Evolutionary conservation across 2,888 invertebrate genomes (phyloP).

Genomic region (Hedya salicella): DNA sequence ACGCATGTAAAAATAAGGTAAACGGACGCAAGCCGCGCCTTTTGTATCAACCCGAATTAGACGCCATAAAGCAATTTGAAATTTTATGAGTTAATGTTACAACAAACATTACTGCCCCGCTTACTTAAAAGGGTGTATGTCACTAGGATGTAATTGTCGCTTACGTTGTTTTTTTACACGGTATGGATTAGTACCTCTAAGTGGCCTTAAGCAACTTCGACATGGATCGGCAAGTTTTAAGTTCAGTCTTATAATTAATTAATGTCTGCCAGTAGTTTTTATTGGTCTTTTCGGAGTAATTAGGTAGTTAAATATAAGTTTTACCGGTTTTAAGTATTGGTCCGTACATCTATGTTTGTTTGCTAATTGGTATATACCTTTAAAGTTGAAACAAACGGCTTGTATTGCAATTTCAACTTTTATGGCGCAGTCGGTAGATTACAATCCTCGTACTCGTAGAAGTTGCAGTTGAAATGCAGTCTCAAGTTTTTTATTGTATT

Average conservation of each 20-base stretch:
- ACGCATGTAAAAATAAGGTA: conserved; percentile 8
- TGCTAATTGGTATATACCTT: no score
- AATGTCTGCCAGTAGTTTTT: conserved; percentile 40
- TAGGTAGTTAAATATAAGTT: conserved; percentile 24
- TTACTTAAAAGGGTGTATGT: conserved; percentile 6
- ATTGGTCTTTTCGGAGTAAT: conserved; percentile 37
- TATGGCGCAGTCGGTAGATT: no score
- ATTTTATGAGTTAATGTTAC: conserved; percentile 43
- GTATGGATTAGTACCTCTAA: conserved; percentile 27
- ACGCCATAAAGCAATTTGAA: conserved; percentile 41
- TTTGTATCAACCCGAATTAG: conserved; percentile 37
- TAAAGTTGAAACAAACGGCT: no score
- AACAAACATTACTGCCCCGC: conserved; percentile 30
- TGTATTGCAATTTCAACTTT: no score
- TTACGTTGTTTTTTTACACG: conserved; percentile 3
- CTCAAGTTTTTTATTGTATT: no score
- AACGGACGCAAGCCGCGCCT: conserved; percentile 28
- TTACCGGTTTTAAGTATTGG: background rate
- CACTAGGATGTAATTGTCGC: background rate
- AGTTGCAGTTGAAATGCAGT: no score
- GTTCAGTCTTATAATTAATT: conserved; percentile 41
- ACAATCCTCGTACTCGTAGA: no score
- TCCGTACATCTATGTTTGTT: background rate
- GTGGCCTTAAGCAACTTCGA: conserved; percentile 22
- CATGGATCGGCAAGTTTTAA: conserved; percentile 36